Percentiles rank a stretch among this genome's conserved stretches.
These are phyloP conservation scores for Polyommatus iphigenia DNA, from an alignment of 2,888 invertebrate species.

Conservation along the genomic window DNA sequence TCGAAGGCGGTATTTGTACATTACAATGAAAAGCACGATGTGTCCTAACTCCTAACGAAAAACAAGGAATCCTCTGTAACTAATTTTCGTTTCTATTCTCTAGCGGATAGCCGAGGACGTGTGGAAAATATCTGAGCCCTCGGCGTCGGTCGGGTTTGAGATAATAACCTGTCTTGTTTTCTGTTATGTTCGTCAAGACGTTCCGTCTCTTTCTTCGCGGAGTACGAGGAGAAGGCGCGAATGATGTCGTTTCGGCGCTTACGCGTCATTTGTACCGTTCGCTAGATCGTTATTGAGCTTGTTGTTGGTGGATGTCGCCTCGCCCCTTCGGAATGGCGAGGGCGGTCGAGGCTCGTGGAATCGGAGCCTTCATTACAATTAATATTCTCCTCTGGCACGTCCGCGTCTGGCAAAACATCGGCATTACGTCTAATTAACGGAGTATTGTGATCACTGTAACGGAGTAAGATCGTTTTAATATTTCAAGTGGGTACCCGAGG, in stretches of 20 bases:
- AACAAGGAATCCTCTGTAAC: constrained; percentile 77
- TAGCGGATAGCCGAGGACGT: constrained; percentile 74
- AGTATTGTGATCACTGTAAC: constrained; percentile 65
- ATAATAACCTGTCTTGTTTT: constrained; percentile 78
- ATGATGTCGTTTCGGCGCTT: constrained; percentile 69
- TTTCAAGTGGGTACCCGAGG: neutral
- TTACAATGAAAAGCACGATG: constrained; percentile 77
- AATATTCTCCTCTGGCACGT: constrained; percentile 74
- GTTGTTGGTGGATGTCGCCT: constrained; percentile 74
- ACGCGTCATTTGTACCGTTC: constrained; percentile 77
- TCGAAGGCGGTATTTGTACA: constrained; percentile 74
- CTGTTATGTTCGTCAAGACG: constrained; percentile 65
- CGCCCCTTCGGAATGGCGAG: constrained; percentile 68
- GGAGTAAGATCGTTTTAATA: constrained; percentile 44
- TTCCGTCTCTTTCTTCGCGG: constrained; percentile 51
- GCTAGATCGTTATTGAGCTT: constrained; percentile 75
- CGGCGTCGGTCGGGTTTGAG: constrained; percentile 69
- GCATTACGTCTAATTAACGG: constrained; percentile 76
- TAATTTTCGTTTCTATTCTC: constrained; percentile 78
- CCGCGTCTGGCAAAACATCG: constrained; percentile 75
- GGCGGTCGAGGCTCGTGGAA: constrained; percentile 61
- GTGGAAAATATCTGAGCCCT: constrained; percentile 75
- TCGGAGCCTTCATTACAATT: constrained; percentile 73
- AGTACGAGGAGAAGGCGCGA: constrained; percentile 53
- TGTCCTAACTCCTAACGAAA: constrained; percentile 67